Evolutionary conservation across 2,113 vertebrate genomes (phyloP).

Genomic region (Centropristis striata): DNA sequence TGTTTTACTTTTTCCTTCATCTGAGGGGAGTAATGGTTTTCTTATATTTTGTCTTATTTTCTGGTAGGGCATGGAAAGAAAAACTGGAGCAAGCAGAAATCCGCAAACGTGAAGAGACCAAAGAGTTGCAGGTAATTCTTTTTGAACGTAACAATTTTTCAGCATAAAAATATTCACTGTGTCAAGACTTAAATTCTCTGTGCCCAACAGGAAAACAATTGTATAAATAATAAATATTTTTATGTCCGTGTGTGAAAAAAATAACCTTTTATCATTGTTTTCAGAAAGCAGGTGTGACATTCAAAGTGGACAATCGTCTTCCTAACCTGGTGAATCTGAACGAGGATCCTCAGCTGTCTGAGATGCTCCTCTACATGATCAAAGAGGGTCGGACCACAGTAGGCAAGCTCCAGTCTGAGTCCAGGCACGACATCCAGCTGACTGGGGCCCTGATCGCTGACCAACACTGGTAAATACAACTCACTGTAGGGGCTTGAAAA

Average conservation of each 20-base stretch:
- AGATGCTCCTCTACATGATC: conserved; percentile 97
- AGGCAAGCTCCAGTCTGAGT: conserved; percentile 87
- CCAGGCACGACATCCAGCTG: conserved; percentile 92
- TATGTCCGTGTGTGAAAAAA: not conserved
- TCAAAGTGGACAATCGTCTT: conserved; percentile 93
- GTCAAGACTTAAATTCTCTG: not conserved
- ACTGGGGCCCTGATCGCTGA: conserved; percentile 94
- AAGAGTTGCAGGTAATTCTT: conserved; percentile 91
- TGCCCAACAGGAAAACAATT: not conserved
- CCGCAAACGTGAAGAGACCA: conserved; percentile 92
- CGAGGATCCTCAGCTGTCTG: conserved; percentile 97
- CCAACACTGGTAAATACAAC: conserved; percentile 90
- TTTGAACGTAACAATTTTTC: not conserved
- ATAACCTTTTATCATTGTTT: conserved; percentile 10
- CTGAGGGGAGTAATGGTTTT: no score
- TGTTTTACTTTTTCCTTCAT: not conserved
- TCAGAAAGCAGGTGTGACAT: conserved; percentile 93
- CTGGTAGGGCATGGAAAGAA: conserved; percentile 91
- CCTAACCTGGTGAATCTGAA: conserved; percentile 97
- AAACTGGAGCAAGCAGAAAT: conserved; percentile 93
- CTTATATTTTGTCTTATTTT: not conserved
- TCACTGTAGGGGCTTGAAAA: not conserved
- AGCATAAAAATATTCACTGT: not conserved
- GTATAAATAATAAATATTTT: not conserved
- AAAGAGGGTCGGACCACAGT: conserved; percentile 94